phyloP scores from a whole-genome alignment of 2,888 invertebrate species.

The Agonopterix subpropinquella region DNA sequence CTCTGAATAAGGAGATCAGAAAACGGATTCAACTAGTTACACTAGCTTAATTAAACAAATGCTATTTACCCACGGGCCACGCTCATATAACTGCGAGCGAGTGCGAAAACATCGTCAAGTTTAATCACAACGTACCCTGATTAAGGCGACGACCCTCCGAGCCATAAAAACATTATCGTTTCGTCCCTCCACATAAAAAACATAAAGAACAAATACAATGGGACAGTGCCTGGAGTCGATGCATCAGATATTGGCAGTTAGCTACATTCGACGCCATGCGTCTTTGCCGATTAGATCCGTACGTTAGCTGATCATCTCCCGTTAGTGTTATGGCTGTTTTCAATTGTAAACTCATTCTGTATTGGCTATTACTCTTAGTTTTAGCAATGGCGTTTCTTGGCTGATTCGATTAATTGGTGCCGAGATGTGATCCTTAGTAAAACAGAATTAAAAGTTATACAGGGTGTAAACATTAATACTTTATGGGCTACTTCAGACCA shows the following conservation, averaged over 20 bases:
- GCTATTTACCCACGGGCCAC: not conserved
- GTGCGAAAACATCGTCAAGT: constrained; percentile 44
- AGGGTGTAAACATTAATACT: too few species aligned
- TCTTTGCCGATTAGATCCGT: constrained; percentile 59
- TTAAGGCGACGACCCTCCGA: constrained; percentile 62
- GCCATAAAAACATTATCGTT: constrained; percentile 75
- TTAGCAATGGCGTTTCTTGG: too few species aligned
- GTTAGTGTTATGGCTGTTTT: constrained; percentile 41
- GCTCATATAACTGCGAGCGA: not conserved
- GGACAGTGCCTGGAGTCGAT: constrained; percentile 41
- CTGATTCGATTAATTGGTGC: too few species aligned
- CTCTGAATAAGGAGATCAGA: too few species aligned
- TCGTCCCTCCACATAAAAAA: constrained; percentile 68
- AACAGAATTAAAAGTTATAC: too few species aligned
- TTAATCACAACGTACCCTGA: constrained; percentile 72
- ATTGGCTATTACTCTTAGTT: not conserved
- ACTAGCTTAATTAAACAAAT: not conserved
- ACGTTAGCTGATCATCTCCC: constrained; percentile 15
- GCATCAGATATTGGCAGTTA: constrained; percentile 74
- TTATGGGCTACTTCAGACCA: too few species aligned
- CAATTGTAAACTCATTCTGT: constrained; percentile 35
- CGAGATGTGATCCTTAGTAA: too few species aligned
- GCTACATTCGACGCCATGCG: constrained; percentile 56
- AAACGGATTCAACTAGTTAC: too few species aligned
- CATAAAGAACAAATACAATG: constrained; percentile 73